Evolutionary conservation across 2,888 invertebrate genomes (phyloP).

Genomic region (Stictocephala bisonia): DNA sequence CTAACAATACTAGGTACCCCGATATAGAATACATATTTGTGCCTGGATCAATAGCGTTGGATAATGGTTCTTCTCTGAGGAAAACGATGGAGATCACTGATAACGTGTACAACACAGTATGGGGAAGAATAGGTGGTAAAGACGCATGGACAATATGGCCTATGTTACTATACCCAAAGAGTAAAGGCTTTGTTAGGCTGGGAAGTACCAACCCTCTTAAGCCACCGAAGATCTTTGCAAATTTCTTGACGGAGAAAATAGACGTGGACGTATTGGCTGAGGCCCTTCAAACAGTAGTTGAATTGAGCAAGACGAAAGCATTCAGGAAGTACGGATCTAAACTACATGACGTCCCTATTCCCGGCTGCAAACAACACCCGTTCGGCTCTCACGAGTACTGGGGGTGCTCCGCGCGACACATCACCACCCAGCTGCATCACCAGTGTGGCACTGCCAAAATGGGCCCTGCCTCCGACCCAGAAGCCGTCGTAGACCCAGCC

Average conservation of each 20-base stretch:
- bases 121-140: conserved; percentile 56
- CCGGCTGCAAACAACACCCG: conserved; percentile 67
- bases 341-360: conserved; percentile 68
- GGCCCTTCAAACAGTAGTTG: conserved; percentile 57
- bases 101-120: conserved; percentile 60
- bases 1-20: conserved; percentile 62
- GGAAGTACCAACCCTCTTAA: conserved; percentile 53
- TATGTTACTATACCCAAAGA: conserved; percentile 58
- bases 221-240: conserved; percentile 54
- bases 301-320: conserved; percentile 58
- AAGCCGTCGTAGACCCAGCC: conserved; percentile 68
- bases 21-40: conserved; percentile 61
- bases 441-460: conserved; percentile 78
- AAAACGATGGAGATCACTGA: conserved; percentile 59
- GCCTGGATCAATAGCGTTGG: conserved; percentile 55
- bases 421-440: conserved; percentile 72
- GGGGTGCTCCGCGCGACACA: conserved; percentile 69
- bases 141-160: conserved; percentile 60
- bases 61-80: conserved; percentile 56
- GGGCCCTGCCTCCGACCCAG: conserved; percentile 67
- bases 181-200: conserved; percentile 56
- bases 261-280: conserved; percentile 56
- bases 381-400: conserved; percentile 65
- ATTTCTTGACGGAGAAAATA: conserved; percentile 53
- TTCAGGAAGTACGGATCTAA: conserved; percentile 58